These are phyloP conservation scores for Nyctereutes procyonoides DNA, from an alignment of 2,113 vertebrate species.

Conservation along the genomic window DNA sequence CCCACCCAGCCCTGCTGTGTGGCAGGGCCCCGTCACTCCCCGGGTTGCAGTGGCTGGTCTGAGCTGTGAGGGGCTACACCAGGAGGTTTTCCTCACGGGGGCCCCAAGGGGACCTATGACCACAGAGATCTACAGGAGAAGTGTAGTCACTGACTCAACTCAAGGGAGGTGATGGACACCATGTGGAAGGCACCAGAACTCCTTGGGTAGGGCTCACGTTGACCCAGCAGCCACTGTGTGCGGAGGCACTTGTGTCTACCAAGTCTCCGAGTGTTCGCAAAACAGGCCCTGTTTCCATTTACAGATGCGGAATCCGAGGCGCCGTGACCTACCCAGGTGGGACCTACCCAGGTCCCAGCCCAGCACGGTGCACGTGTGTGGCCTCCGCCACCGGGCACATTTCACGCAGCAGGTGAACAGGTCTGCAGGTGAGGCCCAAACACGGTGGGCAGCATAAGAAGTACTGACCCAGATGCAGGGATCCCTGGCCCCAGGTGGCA, in stretches of 20 bases:
- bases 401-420: not conserved
- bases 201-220: not conserved
- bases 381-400: not conserved
- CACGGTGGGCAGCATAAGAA: not conserved
- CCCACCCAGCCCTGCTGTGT: not conserved
- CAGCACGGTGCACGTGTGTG: not conserved
- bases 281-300: not conserved
- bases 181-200: not conserved
- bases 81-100: not conserved
- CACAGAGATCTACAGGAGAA: not conserved
- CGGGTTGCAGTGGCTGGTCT: not conserved
- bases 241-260: rapidly evolving
- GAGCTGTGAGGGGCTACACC: not conserved
- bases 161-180: not conserved
- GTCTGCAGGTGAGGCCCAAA: not conserved
- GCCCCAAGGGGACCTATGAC: not conserved
- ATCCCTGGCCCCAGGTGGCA: not conserved
- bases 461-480: not conserved
- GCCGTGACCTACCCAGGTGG: not conserved
- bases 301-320: not conserved
- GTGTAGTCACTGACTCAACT: not conserved
- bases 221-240: not conserved
- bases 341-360: no score
- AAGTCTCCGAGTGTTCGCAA: not conserved
- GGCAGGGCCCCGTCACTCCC: not conserved